Percentiles rank a stretch among this genome's conserved stretches.
Evolutionary conservation across 2,797 vertebrate genomes (phyloP).

Genomic region (Rallus crepitans): DNA sequence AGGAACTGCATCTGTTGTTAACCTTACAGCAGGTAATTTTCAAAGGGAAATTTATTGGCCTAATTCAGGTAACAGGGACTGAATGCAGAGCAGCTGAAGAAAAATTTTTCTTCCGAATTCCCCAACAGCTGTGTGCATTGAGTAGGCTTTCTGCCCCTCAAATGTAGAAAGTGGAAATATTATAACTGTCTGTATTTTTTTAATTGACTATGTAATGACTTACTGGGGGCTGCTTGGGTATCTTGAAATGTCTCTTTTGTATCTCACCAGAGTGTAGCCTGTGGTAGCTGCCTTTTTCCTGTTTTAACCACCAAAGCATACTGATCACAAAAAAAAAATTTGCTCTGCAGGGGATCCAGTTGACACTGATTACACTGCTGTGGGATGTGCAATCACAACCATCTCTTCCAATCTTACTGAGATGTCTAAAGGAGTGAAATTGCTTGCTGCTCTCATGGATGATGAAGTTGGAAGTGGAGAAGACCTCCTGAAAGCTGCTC

Average conservation of each 20-base stretch:
- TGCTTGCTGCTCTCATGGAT: constrained; percentile 96
- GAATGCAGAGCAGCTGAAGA: not conserved
- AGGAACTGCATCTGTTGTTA: constrained; percentile 98
- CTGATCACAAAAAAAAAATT: not conserved
- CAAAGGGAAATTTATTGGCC: not conserved
- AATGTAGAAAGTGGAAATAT: not conserved
- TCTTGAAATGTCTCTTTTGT: not conserved
- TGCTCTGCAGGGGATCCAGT: constrained; percentile 89
- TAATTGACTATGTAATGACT: not conserved
- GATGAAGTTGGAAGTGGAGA: constrained; percentile 96
- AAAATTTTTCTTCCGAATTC: not conserved
- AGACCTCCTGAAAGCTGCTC: constrained; percentile 93
- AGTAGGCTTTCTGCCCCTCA: not conserved
- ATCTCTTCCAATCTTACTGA: constrained; percentile 99
- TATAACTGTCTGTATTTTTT: not conserved
- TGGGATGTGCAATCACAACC: constrained; percentile 98
- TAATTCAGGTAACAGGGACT: not conserved
- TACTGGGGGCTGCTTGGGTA: not conserved
- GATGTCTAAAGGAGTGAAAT: constrained; percentile 98
- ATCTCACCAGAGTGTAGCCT: not conserved
- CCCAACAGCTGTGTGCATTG: not conserved
- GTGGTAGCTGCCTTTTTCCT: not conserved
- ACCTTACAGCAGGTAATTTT: constrained; percentile 95
- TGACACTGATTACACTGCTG: constrained; percentile 96
- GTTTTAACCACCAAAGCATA: not conserved